Conservation (phyloP, 1,140 invertebrate species). For the Cotesia glomerata region DNA sequence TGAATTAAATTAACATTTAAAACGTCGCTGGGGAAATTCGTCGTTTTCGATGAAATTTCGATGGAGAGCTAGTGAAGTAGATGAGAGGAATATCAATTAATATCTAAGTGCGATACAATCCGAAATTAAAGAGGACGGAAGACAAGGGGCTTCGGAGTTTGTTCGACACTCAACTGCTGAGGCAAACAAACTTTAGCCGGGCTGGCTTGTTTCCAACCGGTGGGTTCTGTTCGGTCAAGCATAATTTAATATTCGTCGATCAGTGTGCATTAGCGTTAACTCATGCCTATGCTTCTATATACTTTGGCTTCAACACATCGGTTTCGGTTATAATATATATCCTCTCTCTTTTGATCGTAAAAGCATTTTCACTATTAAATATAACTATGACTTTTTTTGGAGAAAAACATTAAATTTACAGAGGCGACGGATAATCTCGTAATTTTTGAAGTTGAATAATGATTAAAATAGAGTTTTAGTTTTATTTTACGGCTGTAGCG, state of each 20-base stretch:
- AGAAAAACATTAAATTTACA: too few relatives aligned
- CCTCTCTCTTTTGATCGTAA: not conserved
- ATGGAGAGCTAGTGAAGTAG: not conserved
- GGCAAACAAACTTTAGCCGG: slow-evolving; percentile 19
- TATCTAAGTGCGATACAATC: not conserved
- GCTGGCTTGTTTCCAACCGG: slow-evolving; percentile 15
- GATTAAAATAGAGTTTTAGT: too few relatives aligned
- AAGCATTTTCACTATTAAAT: too few relatives aligned
- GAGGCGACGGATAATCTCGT: too few relatives aligned
- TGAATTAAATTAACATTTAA: not conserved
- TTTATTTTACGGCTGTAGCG: too few relatives aligned
- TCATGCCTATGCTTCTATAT: not conserved
- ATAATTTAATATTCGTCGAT: slow-evolving; percentile 27
- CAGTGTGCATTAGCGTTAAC: slow-evolving; percentile 11
- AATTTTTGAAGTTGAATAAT: too few relatives aligned
- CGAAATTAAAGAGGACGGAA: not conserved
- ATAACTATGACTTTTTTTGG: too few relatives aligned
- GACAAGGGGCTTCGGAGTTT: not conserved
- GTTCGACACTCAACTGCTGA: slow-evolving; percentile 13
- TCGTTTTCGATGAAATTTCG: not conserved
- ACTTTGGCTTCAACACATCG: too few relatives aligned
- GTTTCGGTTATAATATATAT: not conserved
- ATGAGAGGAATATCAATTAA: not conserved
- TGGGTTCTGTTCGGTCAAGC: slow-evolving; percentile 18
- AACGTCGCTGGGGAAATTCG: not conserved